A percentile compares a stretch with the other conserved stretches of the same genome.
phyloP scores from a whole-genome alignment of 2,888 invertebrate genomes.

The Graphium colonna region DNA sequence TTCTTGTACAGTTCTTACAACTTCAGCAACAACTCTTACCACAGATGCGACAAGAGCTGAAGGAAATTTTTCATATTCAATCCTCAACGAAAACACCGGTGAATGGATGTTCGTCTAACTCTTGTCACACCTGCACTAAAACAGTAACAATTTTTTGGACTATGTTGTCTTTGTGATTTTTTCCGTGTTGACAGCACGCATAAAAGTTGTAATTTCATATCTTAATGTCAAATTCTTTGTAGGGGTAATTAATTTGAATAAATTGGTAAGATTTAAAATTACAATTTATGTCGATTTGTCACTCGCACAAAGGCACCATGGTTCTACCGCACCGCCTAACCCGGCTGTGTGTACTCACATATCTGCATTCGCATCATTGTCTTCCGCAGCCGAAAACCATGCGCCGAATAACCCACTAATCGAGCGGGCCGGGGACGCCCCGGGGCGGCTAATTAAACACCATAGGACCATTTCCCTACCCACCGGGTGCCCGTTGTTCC shows the following conservation, averaged over 20 bases:
- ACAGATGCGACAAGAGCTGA: conserved; percentile 6
- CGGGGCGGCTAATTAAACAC: conserved; percentile 54
- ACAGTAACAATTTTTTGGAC: conserved; percentile 12
- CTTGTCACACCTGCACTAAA: conserved; percentile 14
- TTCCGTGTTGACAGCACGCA: no score
- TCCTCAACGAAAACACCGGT: not conserved
- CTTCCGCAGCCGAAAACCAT: conserved; percentile 69
- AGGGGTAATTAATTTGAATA: not conserved
- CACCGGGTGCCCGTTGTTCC: conserved; percentile 56
- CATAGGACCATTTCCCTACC: conserved; percentile 67
- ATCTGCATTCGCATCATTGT: conserved; percentile 59
- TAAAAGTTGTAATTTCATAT: not conserved
- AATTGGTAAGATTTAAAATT: no score
- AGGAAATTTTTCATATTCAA: not conserved
- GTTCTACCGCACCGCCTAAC: conserved; percentile 33
- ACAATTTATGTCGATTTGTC: no score
- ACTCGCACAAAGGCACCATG: conserved; percentile 26
- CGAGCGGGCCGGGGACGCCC: conserved; percentile 49
- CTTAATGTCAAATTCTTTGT: not conserved
- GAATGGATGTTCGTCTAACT: not conserved
- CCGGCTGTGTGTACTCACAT: conserved; percentile 63
- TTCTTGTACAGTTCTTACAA: conserved; percentile 4
- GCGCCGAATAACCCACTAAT: conserved; percentile 72
- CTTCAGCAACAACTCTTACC: conserved; percentile 7
- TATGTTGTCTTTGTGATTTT: conserved; percentile 8